Evolutionary conservation across 2,797 vertebrate species (phyloP).

Genomic region (Betta splendens): DNA sequence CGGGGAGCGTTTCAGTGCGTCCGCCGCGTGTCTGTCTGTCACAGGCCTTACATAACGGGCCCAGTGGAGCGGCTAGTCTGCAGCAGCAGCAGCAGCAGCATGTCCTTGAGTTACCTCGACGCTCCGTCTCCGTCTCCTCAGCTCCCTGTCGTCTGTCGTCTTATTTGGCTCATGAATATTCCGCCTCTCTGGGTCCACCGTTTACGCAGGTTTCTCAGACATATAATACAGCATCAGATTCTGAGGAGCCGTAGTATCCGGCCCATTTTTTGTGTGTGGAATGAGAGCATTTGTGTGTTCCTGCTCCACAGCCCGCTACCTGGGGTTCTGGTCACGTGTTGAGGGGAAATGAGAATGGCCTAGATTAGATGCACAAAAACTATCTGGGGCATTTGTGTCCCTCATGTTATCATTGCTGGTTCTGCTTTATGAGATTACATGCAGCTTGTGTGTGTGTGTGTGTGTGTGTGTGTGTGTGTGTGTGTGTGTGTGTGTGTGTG

Average conservation of each 20-base stretch:
- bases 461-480: no score
- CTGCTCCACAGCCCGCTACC: constrained; percentile 60
- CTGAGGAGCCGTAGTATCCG: constrained; percentile 41
- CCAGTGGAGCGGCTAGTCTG: constrained; percentile 76
- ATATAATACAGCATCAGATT: constrained; percentile 41
- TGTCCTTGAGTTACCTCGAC: constrained; percentile 81
- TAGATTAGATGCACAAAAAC: constrained; percentile 76
- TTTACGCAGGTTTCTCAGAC: constrained; percentile 59
- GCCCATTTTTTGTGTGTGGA: constrained; percentile 36
- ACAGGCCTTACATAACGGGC: constrained; percentile 77
- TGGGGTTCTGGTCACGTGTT: constrained; percentile 72
- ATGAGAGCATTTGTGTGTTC: constrained; percentile 6
- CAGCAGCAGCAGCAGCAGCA: constrained; percentile 74
- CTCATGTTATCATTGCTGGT: constrained; percentile 64
- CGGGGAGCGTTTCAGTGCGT: constrained; percentile 9
- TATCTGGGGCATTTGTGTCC: constrained; percentile 76
- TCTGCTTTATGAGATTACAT: constrained; percentile 62
- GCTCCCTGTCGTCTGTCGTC: constrained; percentile 11
- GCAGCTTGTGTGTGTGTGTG: constrained; percentile 6
- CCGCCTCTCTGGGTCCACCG: constrained; percentile 54
- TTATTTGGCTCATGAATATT: constrained; percentile 38
- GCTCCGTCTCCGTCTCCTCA: constrained; percentile 35
- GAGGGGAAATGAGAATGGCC: constrained; percentile 72
- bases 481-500: no score
- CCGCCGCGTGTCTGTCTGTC: constrained; percentile 56